Evolutionary conservation across 2,888 invertebrate genomes (phyloP), one percentile per base, ranked within the genome.

Genomic region (Scaptomyza tumidula): DNA sequence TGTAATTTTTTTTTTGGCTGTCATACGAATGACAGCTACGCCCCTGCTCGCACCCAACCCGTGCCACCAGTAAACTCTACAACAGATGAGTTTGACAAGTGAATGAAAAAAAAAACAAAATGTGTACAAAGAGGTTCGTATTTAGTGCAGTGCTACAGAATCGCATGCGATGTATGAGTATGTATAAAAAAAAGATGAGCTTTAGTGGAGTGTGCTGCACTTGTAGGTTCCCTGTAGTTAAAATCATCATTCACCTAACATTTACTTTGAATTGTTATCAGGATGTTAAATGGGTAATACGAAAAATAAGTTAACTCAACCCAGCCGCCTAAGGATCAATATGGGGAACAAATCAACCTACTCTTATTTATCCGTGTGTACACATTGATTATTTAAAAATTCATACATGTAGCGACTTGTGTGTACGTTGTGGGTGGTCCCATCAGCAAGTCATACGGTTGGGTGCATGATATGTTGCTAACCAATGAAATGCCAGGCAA

Each of bases 31-130:
- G 86, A 71, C 86, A 83, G 68, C 66, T 24, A 54, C 35, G 53
- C 45, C 63, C 60, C 53, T 13, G 14, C 39, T 46, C 24, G 24
- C 16, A 13, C 16, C 29, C 46, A 35, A 46, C 48, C 44, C 52
- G 19, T 19, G 44, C 35, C 44, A 14, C 16, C 45, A 29, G 55
- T 52, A 50, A 56, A 45, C 44, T 62, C 52, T 64, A 77, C 78
- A 84, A 75, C 88, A 86, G 86, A 86, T 86, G 88, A 86, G 86
- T 64, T 53, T 88, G 88, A 88, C 88, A 86, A 86, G 78, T 70
- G 78, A 88, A 77, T 73, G 78, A 75, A 73, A 71, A 74, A 69
- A 75, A 68, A 55, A 64, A 71, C 57, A 73, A 13, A 35, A 37
- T 39, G 16, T 41, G 10, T 41, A 41, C 16, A 80, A 79, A 78